Percentiles rank a stretch among this genome's conserved stretches.
These are phyloP conservation scores for Phalacrocorax carbo DNA, from an alignment of 2,113 vertebrate genomes.

Conservation along the genomic window DNA sequence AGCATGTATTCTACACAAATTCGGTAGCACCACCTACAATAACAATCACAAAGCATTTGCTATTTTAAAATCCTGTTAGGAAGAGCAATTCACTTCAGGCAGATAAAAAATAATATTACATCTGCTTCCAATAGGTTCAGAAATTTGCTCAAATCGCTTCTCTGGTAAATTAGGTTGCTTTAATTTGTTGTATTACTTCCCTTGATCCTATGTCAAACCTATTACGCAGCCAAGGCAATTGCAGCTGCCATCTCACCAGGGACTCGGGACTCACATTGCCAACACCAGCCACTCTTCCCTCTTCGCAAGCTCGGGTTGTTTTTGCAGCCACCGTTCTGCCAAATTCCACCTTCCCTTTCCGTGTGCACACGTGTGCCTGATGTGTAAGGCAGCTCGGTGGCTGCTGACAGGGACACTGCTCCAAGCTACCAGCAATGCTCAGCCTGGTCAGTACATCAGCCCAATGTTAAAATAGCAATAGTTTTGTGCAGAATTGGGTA, in stretches of 20 bases:
- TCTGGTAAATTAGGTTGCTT: background rate
- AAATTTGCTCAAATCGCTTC: conserved; percentile 1
- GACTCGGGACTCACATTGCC: background rate
- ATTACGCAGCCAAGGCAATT: background rate
- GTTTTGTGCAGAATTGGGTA: background rate
- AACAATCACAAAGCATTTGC: background rate
- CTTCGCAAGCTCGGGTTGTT: background rate
- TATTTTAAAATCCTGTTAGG: background rate
- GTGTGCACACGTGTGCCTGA: background rate
- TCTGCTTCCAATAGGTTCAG: conserved; percentile 6
- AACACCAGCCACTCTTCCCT: background rate
- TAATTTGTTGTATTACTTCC: background rate
- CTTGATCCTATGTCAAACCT: background rate
- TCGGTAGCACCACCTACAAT: background rate
- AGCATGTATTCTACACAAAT: background rate
- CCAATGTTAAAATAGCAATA: background rate
- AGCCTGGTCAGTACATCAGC: background rate
- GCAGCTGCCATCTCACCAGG: conserved; percentile 2
- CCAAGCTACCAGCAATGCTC: background rate
- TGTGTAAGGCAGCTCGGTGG: background rate
- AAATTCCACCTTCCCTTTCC: background rate
- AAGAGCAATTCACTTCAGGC: background rate
- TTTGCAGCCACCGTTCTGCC: background rate
- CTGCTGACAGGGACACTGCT: background rate
- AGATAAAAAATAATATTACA: conserved; percentile 14